phyloP scores from a whole-genome alignment of 2,888 invertebrate genomes.

The Aleiodes alternator region DNA sequence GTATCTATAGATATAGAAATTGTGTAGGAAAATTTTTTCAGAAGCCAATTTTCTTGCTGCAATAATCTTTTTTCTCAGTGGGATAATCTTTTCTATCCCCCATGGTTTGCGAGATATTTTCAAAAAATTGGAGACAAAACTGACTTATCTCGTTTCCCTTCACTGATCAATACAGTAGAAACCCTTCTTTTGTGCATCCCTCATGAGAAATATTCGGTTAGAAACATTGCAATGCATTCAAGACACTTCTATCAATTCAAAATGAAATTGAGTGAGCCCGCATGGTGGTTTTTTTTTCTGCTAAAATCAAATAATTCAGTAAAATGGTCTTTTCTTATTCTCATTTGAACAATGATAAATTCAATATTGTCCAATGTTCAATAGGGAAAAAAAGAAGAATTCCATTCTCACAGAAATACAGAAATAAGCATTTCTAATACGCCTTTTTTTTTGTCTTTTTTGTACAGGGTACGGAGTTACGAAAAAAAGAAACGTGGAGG shows the following conservation, averaged over 20 bases:
- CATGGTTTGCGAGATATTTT: no score
- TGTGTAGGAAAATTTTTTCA: no score
- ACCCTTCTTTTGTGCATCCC: no score
- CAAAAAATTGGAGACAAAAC: no score
- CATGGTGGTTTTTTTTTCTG: conserved; percentile 25
- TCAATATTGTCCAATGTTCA: conserved; percentile 6
- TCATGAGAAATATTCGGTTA: no score
- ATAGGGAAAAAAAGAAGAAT: neutral
- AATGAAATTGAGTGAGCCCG: conserved; percentile 28
- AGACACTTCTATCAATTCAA: conserved; percentile 25
- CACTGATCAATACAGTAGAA: neutral
- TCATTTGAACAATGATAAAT: conserved; percentile 11
- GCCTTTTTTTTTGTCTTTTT: neutral
- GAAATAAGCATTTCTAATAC: neutral
- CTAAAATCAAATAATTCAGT: conserved; percentile 6
- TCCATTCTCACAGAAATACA: conserved; percentile 6
- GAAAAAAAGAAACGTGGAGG: neutral
- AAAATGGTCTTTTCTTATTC: neutral
- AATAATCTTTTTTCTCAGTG: no score
- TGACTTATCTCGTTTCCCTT: conserved; percentile 6
- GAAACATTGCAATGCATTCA: conserved; percentile 1
- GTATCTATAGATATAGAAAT: no score
- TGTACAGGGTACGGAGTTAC: no score
- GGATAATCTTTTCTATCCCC: no score
- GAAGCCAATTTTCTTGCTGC: no score